Evolutionary conservation across 1,140 invertebrate species (phyloP).

Genomic region (Rhopalosiphum maidis): DNA sequence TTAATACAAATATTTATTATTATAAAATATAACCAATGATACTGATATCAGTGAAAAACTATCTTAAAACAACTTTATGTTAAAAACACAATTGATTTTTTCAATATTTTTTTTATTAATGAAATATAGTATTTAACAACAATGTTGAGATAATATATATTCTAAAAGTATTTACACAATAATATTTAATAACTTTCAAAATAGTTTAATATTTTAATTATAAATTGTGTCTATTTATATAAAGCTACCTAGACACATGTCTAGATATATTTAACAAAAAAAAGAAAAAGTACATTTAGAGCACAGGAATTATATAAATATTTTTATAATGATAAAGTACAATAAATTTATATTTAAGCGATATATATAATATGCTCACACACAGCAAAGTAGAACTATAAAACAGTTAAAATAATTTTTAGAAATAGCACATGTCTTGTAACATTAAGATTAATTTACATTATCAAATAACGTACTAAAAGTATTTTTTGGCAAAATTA

Average conservation of each 20-base stretch:
- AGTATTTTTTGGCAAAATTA: not conserved
- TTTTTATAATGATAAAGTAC: not conserved
- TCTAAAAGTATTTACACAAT: conserved; percentile 10
- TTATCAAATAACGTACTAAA: not conserved
- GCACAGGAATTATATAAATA: not conserved
- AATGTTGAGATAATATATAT: conserved; percentile 36
- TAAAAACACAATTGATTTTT: not conserved
- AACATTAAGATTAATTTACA: not conserved
- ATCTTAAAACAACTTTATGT: not conserved
- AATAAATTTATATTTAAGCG: not conserved
- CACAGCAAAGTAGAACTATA: not conserved
- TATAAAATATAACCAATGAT: not conserved
- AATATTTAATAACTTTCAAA: not conserved
- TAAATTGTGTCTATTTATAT: not conserved
- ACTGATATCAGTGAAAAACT: not conserved
- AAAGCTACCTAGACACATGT: conserved; percentile 3
- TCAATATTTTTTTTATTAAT: conserved; percentile 12
- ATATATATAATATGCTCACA: not conserved
- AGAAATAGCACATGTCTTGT: not conserved
- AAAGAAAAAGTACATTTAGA: not conserved
- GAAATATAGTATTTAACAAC: conserved; percentile 38
- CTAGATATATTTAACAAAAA: not conserved
- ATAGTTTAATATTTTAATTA: not conserved
- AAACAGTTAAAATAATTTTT: not conserved
- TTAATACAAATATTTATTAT: not conserved